These are phyloP conservation scores for Parelbella ahira DNA, from an alignment of 2,888 invertebrate genomes.

Conservation along the genomic window DNA sequence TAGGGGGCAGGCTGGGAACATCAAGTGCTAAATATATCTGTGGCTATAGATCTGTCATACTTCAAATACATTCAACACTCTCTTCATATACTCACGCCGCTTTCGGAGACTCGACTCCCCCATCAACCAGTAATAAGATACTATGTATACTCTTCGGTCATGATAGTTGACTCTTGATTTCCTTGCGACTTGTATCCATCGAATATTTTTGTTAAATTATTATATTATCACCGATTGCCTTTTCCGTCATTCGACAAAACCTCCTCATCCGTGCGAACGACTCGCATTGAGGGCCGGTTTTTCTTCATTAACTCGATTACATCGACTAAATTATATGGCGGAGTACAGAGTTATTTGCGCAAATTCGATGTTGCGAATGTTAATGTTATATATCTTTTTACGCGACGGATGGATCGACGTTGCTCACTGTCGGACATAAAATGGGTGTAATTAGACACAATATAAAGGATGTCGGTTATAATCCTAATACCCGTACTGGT, in stretches of 20 bases:
- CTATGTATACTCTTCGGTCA: no score
- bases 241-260: slow-evolving; percentile 10
- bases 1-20: no score
- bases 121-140: no score
- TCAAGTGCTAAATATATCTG: no score
- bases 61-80: no score
- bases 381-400: slow-evolving; percentile 15
- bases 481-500: slow-evolving; percentile 30
- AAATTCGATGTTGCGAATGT: slow-evolving; percentile 20
- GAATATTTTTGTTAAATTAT: slow-evolving; percentile 14
- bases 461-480: no score
- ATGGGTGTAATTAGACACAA: slow-evolving; percentile 16
- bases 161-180: no score
- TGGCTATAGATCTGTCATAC: no score
- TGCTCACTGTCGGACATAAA: slow-evolving; percentile 8
- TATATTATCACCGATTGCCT: slow-evolving; percentile 18
- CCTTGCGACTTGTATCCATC: no score
- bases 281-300: slow-evolving; percentile 7
- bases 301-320: slow-evolving; percentile 20
- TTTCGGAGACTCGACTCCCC: no score
- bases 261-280: not conserved
- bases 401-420: slow-evolving; percentile 9
- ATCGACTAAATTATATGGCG: slow-evolving; percentile 17
- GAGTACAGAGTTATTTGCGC: slow-evolving; percentile 9
- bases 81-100: no score